These are phyloP conservation scores for Tyrophagus putrescentiae DNA, from an alignment of 1,140 invertebrate species.

Conservation along the genomic window DNA sequence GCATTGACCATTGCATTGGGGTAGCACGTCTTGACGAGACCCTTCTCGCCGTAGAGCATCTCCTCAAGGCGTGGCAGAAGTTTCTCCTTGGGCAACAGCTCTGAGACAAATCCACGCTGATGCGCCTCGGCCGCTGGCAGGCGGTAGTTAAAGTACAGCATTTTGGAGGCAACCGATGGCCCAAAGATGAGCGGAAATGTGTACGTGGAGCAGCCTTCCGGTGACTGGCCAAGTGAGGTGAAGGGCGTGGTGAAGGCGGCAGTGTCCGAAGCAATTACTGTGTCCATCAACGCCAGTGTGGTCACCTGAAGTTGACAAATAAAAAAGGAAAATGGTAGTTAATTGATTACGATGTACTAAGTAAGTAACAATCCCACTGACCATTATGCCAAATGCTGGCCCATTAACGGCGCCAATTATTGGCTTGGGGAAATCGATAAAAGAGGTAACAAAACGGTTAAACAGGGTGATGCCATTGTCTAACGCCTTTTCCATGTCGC, in stretches of 20 bases:
- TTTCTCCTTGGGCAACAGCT: slow-evolving; percentile 44
- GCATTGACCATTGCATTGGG: background rate
- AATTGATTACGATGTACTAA: slow-evolving; percentile 72
- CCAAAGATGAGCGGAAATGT: slow-evolving; percentile 68
- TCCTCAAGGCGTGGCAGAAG: slow-evolving; percentile 34
- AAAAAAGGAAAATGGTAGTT: slow-evolving; percentile 64
- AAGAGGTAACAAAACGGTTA: slow-evolving; percentile 50
- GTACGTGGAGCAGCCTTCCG: slow-evolving; percentile 69
- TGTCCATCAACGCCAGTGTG: slow-evolving; percentile 60
- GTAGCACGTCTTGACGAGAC: slow-evolving; percentile 23
- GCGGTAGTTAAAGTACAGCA: slow-evolving; percentile 55
- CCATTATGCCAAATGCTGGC: slow-evolving; percentile 72
- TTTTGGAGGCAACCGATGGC: slow-evolving; percentile 49
- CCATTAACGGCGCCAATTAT: slow-evolving; percentile 79
- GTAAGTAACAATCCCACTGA: too few relatives aligned
- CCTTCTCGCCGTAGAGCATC: background rate
- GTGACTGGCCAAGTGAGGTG: slow-evolving; percentile 53
- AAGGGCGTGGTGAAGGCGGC: slow-evolving; percentile 75
- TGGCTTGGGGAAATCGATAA: slow-evolving; percentile 77
- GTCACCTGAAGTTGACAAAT: slow-evolving; percentile 64
- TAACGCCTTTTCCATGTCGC: slow-evolving; percentile 29
- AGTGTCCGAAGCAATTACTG: slow-evolving; percentile 64
- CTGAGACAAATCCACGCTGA: slow-evolving; percentile 50
- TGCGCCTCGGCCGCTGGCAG: slow-evolving; percentile 56
- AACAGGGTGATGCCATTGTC: slow-evolving; percentile 23